Percentiles rank a stretch among this genome's conserved stretches.
Conservation (phyloP, 2,113 vertebrate species). For the Oncorhynchus clarkii region DNA sequence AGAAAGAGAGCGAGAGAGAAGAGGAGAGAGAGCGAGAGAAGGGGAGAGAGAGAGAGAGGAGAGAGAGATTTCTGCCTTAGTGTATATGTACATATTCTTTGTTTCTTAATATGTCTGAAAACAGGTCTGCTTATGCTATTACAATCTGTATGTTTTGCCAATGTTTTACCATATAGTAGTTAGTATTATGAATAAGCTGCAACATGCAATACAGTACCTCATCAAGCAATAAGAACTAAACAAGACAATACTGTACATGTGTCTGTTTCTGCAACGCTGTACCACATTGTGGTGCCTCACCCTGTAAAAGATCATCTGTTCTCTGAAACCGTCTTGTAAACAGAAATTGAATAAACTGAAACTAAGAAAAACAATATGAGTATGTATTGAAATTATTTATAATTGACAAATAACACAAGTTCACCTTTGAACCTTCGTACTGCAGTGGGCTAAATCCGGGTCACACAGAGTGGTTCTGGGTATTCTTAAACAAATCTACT, state of each 20-base stretch:
- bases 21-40: too few relatives aligned
- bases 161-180: background rate
- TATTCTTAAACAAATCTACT: too few relatives aligned
- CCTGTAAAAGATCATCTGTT: too few relatives aligned
- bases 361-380: too few relatives aligned
- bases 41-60: too few relatives aligned
- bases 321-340: background rate
- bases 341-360: background rate
- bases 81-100: background rate
- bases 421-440: too few relatives aligned
- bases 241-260: background rate
- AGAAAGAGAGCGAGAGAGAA: background rate
- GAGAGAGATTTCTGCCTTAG: background rate
- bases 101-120: background rate
- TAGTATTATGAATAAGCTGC: background rate
- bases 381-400: too few relatives aligned
- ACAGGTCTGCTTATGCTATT: background rate
- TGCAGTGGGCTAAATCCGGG: too few relatives aligned
- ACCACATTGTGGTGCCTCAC: background rate
- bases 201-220: background rate
- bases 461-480: too few relatives aligned
- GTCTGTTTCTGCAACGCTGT: background rate
- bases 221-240: too few relatives aligned
- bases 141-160: constrained; percentile 14
- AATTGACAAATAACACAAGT: too few relatives aligned